phyloP scores from a whole-genome alignment of 2,888 invertebrate species.

The Sipha maydis region DNA sequence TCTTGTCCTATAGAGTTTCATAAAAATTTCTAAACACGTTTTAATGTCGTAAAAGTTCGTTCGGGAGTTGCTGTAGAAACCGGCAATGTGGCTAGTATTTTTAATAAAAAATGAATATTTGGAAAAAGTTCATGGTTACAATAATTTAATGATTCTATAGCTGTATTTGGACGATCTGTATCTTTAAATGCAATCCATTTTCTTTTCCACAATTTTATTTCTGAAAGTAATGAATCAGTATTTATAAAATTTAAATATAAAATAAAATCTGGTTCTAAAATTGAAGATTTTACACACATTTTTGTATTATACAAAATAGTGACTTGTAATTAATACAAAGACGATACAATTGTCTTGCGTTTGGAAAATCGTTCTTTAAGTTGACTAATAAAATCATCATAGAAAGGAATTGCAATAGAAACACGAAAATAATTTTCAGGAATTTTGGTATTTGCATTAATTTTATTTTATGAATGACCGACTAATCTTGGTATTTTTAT shows the following conservation, averaged over 20 bases:
- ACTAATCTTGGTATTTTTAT: too few relatives aligned
- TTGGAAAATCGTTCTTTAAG: too few relatives aligned
- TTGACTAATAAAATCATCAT: too few relatives aligned
- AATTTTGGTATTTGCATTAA: too few relatives aligned
- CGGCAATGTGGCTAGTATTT: background rate
- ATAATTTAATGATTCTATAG: conserved; percentile 1
- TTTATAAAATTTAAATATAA: background rate
- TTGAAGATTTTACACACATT: conserved; percentile 6
- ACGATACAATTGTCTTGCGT: too few relatives aligned
- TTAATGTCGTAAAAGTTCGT: background rate
- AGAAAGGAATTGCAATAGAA: too few relatives aligned
- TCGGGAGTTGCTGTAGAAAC: background rate
- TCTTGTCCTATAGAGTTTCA: background rate
- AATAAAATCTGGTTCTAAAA: background rate
- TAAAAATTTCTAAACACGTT: background rate
- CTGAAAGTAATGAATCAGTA: background rate
- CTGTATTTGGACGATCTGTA: background rate
- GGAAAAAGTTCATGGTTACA: conserved; percentile 12
- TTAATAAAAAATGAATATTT: conserved; percentile 1
- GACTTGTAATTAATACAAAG: too few relatives aligned
- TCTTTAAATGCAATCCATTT: conserved; percentile 19
- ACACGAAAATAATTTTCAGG: too few relatives aligned
- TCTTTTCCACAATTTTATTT: conserved; percentile 21
- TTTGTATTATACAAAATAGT: too few relatives aligned
- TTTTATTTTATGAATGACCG: too few relatives aligned